Conservation (phyloP, 1,140 invertebrate species). For the Bombus sylvicola region DNA sequence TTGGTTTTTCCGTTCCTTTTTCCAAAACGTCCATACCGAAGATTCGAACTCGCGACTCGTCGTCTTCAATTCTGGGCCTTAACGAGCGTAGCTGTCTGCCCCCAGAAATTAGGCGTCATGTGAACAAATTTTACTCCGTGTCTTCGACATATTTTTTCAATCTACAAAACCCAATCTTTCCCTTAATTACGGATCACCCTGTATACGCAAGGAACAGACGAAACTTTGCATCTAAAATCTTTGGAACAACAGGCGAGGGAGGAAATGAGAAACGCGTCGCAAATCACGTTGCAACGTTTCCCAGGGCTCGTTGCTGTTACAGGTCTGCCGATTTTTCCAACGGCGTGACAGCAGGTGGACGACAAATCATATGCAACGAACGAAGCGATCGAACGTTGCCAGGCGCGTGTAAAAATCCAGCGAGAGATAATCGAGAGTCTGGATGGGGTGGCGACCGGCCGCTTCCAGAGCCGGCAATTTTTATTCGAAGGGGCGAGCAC, state of each 20-base stretch:
- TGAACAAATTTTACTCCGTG: no score
- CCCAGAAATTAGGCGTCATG: no score
- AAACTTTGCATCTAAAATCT: not conserved
- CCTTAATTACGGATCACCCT: no score
- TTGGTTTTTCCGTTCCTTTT: no score
- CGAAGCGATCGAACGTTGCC: constrained; percentile 18
- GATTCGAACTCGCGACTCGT: no score
- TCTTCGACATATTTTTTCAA: no score
- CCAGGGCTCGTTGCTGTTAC: not conserved
- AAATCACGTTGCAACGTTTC: not conserved
- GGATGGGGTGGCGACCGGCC: no score
- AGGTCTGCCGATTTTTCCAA: constrained; percentile 45
- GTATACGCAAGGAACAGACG: no score
- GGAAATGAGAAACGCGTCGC: constrained; percentile 12
- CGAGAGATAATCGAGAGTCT: constrained; percentile 44
- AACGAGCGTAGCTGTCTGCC: no score
- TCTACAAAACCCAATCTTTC: no score
- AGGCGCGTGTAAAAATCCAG: constrained; percentile 48
- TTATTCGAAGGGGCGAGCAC: constrained; percentile 45
- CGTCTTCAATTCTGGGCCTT: no score
- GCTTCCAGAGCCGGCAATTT: constrained; percentile 41
- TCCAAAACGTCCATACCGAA: no score
- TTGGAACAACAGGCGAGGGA: not conserved
- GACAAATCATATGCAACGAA: constrained; percentile 60
- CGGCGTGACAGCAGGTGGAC: not conserved